Evolutionary conservation across 2,797 vertebrate genomes (phyloP), one percentile per base, ranked within the genome.

Genomic region (Sparus aurata): DNA sequence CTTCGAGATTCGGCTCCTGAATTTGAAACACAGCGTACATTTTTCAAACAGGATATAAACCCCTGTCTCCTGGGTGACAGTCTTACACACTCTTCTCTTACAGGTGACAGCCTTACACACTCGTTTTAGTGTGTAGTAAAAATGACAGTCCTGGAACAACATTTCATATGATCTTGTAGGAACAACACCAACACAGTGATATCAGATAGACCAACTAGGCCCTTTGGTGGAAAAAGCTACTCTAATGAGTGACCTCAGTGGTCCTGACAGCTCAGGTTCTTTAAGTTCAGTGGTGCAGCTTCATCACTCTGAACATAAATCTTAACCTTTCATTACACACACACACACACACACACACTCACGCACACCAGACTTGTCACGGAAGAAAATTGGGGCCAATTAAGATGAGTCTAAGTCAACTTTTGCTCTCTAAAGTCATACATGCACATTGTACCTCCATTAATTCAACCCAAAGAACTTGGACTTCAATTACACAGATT

Each of bases 251-350:
- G 70, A 87, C 77, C 57, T 69, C 59, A 30, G 50, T 1, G 2
- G 43, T 79, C 64, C 4, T 69, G 82, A 80, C 82, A 82, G 65
- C 23, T 25, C 46, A 46, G 43, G 52, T 80, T 72, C 64, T 75
- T 83, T 68, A 61, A 75, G 77, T 88, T 87, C 75, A 90, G 69
- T 83, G 83, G 78, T 78, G 81, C 46, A 52, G 77, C 87, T 92
- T 93, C 84, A 92, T 93, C 84, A 89, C 66, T 60, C 70, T 52
- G 75, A 89, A 91, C 91, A 91, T 85, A 90, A 90, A 89, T 80
- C 84, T 87, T 93, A 92, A 95, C 93, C 93, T 93, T 94, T 94
- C 77, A 92, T 87, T 91, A 46, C n/a, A 25, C 59, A 62, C 69
- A 67, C 43, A 58, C 58, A 2, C n/a, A 43, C 41, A 18, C 50